A percentile compares a stretch with the other conserved stretches of the same genome.
Evolutionary conservation across 1,140 invertebrate genomes (phyloP).

Genomic region (Asobara japonica): DNA sequence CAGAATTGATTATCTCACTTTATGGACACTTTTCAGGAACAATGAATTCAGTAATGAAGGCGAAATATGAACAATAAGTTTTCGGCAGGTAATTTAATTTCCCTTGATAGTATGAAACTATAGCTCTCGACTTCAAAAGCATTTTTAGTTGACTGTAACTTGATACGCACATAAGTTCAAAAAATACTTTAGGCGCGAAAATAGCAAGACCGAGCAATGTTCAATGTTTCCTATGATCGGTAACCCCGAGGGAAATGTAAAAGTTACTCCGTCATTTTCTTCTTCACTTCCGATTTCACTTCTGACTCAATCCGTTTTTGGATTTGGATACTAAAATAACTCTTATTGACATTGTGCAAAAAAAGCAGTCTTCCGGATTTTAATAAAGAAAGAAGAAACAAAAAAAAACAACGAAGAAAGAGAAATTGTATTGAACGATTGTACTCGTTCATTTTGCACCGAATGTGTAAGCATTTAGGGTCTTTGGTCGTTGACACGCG

Average conservation of each 20-base stretch:
- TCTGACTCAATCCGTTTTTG: neutral
- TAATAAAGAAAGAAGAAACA: neutral
- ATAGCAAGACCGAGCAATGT: too few species aligned
- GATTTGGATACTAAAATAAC: neutral
- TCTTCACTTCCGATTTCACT: too few species aligned
- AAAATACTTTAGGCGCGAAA: too few species aligned
- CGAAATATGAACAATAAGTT: too few species aligned
- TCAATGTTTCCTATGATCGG: too few species aligned
- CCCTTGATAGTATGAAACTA: too few species aligned
- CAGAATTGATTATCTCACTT: constrained; percentile 17
- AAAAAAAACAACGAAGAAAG: neutral
- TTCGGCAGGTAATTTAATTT: too few species aligned
- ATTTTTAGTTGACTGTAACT: too few species aligned
- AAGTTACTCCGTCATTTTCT: neutral
- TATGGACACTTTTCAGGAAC: too few species aligned
- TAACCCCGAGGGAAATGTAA: neutral
- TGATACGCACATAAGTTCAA: too few species aligned
- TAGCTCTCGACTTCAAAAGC: too few species aligned
- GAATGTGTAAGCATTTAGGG: constrained; percentile 39
- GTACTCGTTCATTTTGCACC: constrained; percentile 13
- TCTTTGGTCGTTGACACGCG: constrained; percentile 51
- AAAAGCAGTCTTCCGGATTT: neutral
- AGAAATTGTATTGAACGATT: neutral
- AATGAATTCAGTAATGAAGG: too few species aligned
- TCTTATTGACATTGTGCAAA: neutral